phyloP scores from a whole-genome alignment of 2,888 invertebrate genomes.

The Stenodema calcarata region DNA sequence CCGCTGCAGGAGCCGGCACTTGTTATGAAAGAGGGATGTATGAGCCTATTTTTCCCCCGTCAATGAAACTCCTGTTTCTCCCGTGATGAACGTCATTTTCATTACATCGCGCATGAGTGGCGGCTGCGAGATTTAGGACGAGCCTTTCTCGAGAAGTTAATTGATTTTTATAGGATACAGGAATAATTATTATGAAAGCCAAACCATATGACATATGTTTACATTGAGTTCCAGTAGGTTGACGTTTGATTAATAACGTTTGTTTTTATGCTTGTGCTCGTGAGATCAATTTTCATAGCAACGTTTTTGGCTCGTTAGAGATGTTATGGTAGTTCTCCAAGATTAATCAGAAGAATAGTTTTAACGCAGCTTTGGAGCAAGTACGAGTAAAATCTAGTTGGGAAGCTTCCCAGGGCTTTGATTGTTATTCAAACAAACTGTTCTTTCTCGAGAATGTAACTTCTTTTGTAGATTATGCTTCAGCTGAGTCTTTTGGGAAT shows the following conservation, averaged over 20 bases:
- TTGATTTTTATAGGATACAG: too few relatives aligned
- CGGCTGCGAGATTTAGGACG: neutral
- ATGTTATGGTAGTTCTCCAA: neutral
- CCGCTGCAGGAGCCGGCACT: too few relatives aligned
- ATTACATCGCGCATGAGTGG: neutral
- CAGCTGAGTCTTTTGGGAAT: neutral
- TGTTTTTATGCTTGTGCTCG: too few relatives aligned
- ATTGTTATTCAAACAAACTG: constrained; percentile 11
- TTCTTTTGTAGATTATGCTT: neutral
- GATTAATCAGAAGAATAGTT: constrained; percentile 16
- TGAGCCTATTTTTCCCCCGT: neutral
- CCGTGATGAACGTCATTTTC: neutral
- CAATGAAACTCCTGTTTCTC: neutral
- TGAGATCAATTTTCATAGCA: too few relatives aligned
- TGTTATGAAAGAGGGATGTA: neutral
- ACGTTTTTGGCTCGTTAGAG: neutral
- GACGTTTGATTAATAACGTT: too few relatives aligned
- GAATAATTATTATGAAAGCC: too few relatives aligned
- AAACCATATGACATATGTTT: too few relatives aligned
- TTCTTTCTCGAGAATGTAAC: constrained; percentile 13
- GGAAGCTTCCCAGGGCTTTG: neutral
- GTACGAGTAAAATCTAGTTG: neutral
- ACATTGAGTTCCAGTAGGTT: too few relatives aligned
- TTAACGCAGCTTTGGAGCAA: neutral
- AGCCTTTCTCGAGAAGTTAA: constrained; percentile 7